Evolutionary conservation across 2,113 vertebrate species (phyloP), one percentile per base, ranked within the genome.

Genomic region (Vidua macroura): DNA sequence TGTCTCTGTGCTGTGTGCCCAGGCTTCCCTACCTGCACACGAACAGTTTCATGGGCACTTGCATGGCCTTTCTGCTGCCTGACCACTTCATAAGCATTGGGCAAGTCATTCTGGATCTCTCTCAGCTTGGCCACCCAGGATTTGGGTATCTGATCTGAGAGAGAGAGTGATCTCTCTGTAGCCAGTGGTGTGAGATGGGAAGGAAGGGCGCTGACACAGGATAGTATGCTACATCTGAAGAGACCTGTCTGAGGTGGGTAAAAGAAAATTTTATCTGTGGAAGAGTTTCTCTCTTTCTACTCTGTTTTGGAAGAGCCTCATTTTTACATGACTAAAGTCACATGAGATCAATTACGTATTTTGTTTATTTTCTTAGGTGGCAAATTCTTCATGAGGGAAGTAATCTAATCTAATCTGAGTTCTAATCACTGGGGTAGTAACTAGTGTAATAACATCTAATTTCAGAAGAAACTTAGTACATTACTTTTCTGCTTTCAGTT

Each of bases 401-500:
- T 31, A 41, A 41, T 41, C 41, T 41, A 41, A 41, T 41, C 11
- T 41, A 41, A 41, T 41, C 41, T 41, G 41, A 41, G 41, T 88
- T 44, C 46, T 86, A 49, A 35, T 5, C 68, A 64, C 15, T 62
- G 28, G 17, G 20, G 15, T 62, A 37, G 25, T 69, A 86, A 66
- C 75, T 56, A 35, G 24, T 24, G 14, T 69, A 83, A 82, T 64
- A n/a, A 19, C 21, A 75, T 44, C 19, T 59, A 43, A 88, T 86
- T 92, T 91, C 72, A 88, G 43, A 31, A 62, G 22, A 74, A 79
- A 16, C 13, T 17, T 69, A 49, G 31, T n/a, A 25, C 72, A 81
- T 58, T 80, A 62, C 7, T 69, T 86, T 86, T 24, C 37, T 76
- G 8, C 22, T 90, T 93, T 86, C 58, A 56, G 3, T 73, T 95